Base-by-base conservation (phyloP, 2,888 invertebrate genomes). In the Trilocha varians region DNA sequence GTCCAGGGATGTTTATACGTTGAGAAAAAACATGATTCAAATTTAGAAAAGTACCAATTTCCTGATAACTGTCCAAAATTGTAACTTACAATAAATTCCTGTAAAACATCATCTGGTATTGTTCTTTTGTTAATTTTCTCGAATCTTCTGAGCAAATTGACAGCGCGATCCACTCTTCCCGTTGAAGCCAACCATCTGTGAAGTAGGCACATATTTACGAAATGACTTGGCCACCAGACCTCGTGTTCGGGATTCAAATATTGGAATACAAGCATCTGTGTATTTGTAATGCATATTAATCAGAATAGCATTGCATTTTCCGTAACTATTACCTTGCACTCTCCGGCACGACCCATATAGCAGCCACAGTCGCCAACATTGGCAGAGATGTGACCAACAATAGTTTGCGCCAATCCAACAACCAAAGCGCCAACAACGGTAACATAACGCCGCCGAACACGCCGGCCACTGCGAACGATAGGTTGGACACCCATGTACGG, bases 71-170 rank as follows among this genome's bases (percentile, higher is more conserved):
- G n/a, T n/a, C n/a, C n/a, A n/a, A n/a, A n/a, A n/a, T n/a, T n/a
- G n/a, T n/a, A n/a, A n/a, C 70, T 67, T 52, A 76, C 78, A 36
- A 74, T 51, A 49, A 78, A 78, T 39, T 73, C 65, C 8, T 69
- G 62, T 49, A 75, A 52, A 0, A 72, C 54, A 32, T 67, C 55
- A 16, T 71, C 62, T 0, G 77, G 71, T 41, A 78, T 73, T 46
- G 66, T 61, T 2, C 50, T 65, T 18, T 60, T 60, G 45, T 78
- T 78, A 0, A 78, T 52, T 41, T 53, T 70, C 46, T 77, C 78
- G 37, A 78, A 74, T 16, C 53, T 65, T 18, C 52, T 65, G 25
- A 80, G 51, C 9, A 75, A 63, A 13, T 50, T 54, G 0, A 74
- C 62, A 2, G 78, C 77, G 49, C 62, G 58, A 5, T 72, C 65